Conservation (phyloP, 2,888 invertebrate genomes). For the Aplocera efformata region DNA sequence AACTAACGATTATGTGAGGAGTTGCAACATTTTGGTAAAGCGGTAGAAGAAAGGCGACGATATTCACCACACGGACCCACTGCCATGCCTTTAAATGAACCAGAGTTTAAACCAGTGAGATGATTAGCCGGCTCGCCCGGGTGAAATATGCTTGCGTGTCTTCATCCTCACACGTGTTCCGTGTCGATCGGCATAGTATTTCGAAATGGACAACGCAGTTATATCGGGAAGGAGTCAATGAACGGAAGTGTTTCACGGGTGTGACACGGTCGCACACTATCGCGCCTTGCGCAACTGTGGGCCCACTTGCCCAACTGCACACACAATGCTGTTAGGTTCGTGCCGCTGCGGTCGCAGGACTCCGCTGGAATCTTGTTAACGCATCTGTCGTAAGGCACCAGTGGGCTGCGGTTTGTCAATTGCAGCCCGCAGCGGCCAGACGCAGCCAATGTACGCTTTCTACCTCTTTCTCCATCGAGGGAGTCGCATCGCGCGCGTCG, state of each 20-base stretch:
- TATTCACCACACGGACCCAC: slow-evolving; percentile 32
- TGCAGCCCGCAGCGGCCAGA: slow-evolving; percentile 24
- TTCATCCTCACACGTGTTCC: slow-evolving; percentile 51
- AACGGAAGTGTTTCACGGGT: slow-evolving; percentile 78
- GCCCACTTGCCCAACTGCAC: slow-evolving; percentile 64
- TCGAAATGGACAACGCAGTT: slow-evolving; percentile 66
- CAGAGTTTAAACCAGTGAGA: slow-evolving; percentile 51
- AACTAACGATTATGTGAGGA: slow-evolving; percentile 36
- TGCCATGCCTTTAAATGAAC: slow-evolving; percentile 49
- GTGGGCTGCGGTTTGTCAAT: slow-evolving; percentile 43
- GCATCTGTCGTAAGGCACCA: slow-evolving; percentile 50
- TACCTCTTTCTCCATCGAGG: slow-evolving; percentile 59
- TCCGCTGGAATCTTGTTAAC: slow-evolving; percentile 56
- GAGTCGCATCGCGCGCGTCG: slow-evolving; percentile 37
- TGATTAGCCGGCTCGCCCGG: slow-evolving; percentile 19
- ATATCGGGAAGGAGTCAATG: slow-evolving; percentile 78
- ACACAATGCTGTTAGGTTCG: slow-evolving; percentile 43
- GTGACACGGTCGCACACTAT: slow-evolving; percentile 74
- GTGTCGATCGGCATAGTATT: slow-evolving; percentile 56
- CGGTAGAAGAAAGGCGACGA: slow-evolving; percentile 27
- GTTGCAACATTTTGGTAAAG: slow-evolving; percentile 37
- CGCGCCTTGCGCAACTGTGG: slow-evolving; percentile 66
- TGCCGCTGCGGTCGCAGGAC: slow-evolving; percentile 48
- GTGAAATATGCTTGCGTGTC: slow-evolving; percentile 30
- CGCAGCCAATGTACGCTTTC: slow-evolving; percentile 66